phyloP scores from a whole-genome alignment of 2,113 vertebrate genomes.

The Indicator indicator region DNA sequence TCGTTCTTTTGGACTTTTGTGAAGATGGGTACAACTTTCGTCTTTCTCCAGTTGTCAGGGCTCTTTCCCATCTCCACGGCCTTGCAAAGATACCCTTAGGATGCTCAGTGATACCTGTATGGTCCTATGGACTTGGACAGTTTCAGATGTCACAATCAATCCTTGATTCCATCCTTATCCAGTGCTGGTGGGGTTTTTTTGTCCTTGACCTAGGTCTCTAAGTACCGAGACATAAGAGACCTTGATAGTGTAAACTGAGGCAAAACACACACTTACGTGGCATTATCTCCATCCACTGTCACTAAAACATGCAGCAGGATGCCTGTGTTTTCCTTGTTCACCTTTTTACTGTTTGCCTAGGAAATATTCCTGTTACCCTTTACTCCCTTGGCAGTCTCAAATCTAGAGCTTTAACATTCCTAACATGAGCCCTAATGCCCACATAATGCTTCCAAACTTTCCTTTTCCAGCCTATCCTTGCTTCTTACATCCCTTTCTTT shows the following conservation, averaged over 20 bases:
- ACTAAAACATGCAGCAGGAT: neutral
- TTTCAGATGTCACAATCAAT: neutral
- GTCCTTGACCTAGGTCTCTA: neutral
- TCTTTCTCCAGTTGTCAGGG: neutral
- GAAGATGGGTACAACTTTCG: neutral
- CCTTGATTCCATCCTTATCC: neutral
- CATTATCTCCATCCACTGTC: neutral
- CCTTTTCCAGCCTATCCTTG: neutral
- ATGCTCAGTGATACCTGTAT: neutral
- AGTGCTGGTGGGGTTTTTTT: neutral
- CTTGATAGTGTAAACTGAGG: neutral
- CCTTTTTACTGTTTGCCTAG: neutral
- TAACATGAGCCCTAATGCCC: neutral
- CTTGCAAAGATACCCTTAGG: neutral
- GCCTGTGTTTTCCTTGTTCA: neutral
- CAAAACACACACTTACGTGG: neutral
- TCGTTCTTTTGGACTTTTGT: neutral
- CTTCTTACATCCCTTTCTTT: neutral
- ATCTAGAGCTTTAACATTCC: neutral
- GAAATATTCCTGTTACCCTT: neutral
- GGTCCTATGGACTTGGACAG: neutral
- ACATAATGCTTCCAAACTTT: neutral
- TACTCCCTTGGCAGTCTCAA: neutral
- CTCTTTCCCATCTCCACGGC: neutral
- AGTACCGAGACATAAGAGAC: neutral